Percentiles rank a stretch among this genome's conserved stretches.
These are phyloP conservation scores for Leptoclinus maculatus DNA, from an alignment of 2,797 vertebrate genomes.

Conservation along the genomic window DNA sequence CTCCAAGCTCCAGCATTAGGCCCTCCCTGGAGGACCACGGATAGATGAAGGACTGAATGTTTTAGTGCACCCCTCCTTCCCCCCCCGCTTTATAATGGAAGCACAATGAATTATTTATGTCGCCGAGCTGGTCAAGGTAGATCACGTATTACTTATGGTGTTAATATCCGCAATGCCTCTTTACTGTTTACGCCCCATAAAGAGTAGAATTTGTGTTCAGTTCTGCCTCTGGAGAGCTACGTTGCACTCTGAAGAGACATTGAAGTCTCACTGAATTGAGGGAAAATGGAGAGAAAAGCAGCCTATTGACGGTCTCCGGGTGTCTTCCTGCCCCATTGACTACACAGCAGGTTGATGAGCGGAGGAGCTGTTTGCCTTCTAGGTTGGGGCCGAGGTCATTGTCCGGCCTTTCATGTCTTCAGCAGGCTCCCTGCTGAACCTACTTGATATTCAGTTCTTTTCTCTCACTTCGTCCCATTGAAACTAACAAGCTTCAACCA, in stretches of 20 bases:
- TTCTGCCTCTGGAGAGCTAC: conserved; percentile 22
- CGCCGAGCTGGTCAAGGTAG: conserved; percentile 47
- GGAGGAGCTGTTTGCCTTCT: conserved; percentile 70
- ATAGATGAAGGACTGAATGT: conserved; percentile 57
- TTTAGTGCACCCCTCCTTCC: conserved; percentile 29
- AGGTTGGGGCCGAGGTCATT: conserved; percentile 73
- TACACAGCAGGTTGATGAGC: conserved; percentile 76
- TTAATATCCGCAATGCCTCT: conserved; percentile 18
- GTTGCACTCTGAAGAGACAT: conserved; percentile 8
- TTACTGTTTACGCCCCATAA: conserved; percentile 27
- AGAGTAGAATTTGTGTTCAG: conserved; percentile 11
- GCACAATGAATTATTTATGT: conserved; percentile 76
- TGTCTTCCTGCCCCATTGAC: conserved; percentile 75
- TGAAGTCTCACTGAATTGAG: conserved; percentile 27
- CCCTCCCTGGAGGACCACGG: conserved; percentile 62
- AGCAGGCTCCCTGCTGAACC: conserved; percentile 73
- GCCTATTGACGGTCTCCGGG: conserved; percentile 64
- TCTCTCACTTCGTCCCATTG: conserved; percentile 61
- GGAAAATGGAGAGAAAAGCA: conserved; percentile 37
- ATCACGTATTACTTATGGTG: conserved; percentile 36
- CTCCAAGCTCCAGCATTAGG: conserved; percentile 49
- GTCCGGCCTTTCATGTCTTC: conserved; percentile 72
- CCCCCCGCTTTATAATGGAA: conserved; percentile 49
- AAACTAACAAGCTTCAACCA: conserved; percentile 52
- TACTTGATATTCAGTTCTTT: conserved; percentile 76